phyloP scores from a whole-genome alignment of 2,113 vertebrate genomes.

The Lathamus discolor region DNA sequence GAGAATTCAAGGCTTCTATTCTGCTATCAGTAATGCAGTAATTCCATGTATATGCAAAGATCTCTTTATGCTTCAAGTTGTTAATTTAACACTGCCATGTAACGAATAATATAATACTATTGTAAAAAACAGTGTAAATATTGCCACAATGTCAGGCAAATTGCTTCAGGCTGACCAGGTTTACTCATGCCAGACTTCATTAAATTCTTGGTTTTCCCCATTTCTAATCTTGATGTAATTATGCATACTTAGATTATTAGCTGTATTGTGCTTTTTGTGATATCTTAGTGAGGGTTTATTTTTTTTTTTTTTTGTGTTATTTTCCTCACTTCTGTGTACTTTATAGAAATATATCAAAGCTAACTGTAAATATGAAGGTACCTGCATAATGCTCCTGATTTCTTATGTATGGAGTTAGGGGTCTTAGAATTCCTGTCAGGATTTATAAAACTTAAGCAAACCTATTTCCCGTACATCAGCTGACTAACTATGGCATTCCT shows the following conservation, averaged over 20 bases:
- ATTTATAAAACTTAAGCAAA: background rate
- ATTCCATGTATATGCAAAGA: background rate
- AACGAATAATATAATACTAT: constrained; percentile 25
- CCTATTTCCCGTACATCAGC: background rate
- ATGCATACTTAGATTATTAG: background rate
- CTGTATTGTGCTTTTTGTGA: background rate
- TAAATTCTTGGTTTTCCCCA: background rate
- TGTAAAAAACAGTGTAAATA: background rate
- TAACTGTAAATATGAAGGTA: background rate
- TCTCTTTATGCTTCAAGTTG: background rate
- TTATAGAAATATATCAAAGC: background rate
- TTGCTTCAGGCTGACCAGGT: background rate
- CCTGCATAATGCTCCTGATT: background rate
- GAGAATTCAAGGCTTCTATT: background rate
- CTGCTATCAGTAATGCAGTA: background rate
- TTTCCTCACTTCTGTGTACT: background rate
- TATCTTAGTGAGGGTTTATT: background rate
- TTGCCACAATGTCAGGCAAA: background rate
- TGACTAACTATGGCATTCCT: background rate
- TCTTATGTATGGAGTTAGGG: background rate
- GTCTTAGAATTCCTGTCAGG: constrained; percentile 12
- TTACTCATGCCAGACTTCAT: background rate
- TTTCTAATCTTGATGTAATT: background rate
- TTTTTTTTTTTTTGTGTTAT: background rate
- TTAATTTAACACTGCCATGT: constrained; percentile 38